A percentile compares a stretch with the other conserved stretches of the same genome.
Conservation (phyloP, 2,113 vertebrate species). For the Osmerus mordax region DNA sequence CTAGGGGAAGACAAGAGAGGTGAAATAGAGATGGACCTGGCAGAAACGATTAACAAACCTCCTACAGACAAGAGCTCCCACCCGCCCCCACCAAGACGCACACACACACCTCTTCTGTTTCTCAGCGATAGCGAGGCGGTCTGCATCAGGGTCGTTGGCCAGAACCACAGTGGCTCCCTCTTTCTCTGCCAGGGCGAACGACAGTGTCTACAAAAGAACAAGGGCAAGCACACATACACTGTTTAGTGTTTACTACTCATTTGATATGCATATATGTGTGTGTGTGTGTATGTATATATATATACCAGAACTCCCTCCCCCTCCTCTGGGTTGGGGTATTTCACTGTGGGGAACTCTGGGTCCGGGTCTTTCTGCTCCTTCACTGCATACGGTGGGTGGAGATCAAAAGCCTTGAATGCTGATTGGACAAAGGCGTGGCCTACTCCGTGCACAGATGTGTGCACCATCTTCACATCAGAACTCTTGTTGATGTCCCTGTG, state of each 20-base stretch:
- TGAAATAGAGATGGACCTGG: not conserved
- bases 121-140: conserved; percentile 92
- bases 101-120: conserved; percentile 81
- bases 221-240: conserved; percentile 4
- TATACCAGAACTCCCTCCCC: conserved; percentile 93
- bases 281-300: not conserved
- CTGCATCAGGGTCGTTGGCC: conserved; percentile 96
- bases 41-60: not conserved
- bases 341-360: conserved; percentile 93
- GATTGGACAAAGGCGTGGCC: conserved; percentile 89
- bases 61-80: not conserved
- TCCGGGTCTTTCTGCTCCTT: conserved; percentile 92
- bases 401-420: conserved; percentile 87
- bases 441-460: conserved; percentile 94
- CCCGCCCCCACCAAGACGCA: conserved; percentile 1
- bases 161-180: conserved; percentile 84
- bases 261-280: not conserved
- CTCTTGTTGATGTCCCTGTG: conserved; percentile 84
- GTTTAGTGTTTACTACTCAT: not conserved
- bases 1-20: conserved; percentile 56
- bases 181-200: conserved; percentile 88
- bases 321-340: conserved; percentile 97
- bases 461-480: conserved; percentile 86
- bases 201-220: conserved; percentile 77
- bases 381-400: conserved; percentile 88